Conservation (phyloP, 35 echinoderm and acorn worm species). For the Heliocidaris erythrogramma region DNA sequence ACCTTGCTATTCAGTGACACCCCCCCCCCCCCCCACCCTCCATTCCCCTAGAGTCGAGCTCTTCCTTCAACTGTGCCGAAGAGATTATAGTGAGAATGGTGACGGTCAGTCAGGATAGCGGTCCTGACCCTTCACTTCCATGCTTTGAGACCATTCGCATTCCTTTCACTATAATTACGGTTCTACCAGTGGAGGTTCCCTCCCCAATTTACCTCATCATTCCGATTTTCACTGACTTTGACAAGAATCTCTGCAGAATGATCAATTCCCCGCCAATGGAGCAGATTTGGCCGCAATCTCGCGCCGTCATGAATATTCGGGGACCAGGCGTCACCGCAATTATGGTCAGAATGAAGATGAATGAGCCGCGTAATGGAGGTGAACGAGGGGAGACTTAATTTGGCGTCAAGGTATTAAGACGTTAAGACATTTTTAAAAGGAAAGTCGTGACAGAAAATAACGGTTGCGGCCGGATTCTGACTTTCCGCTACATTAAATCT, state of each 20-base stretch:
- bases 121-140: no score
- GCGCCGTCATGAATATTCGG: slow-evolving; percentile 22
- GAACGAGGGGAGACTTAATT: slow-evolving; percentile 10
- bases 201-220: not conserved
- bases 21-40: not conserved
- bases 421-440: not conserved
- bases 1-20: not conserved
- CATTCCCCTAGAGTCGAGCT: not conserved
- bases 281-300: not conserved
- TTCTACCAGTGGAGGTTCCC: not conserved
- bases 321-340: not conserved
- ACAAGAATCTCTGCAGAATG: not conserved
- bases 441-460: not conserved
- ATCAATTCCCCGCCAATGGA: not conserved
- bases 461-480: not conserved
- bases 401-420: not conserved
- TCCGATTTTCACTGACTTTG: not conserved
- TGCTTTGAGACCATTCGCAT: no score
- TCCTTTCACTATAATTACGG: no score
- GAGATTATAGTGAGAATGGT: no score
- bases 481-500: slow-evolving; percentile 2
- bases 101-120: no score
- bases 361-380: not conserved
- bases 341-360: slow-evolving; percentile 4
- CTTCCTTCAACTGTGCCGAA: not conserved